A percentile compares a stretch with the other conserved stretches of the same genome.
These are phyloP conservation scores for Pseudococcus longispinus DNA, from an alignment of 2,888 invertebrate species.

Conservation along the genomic window DNA sequence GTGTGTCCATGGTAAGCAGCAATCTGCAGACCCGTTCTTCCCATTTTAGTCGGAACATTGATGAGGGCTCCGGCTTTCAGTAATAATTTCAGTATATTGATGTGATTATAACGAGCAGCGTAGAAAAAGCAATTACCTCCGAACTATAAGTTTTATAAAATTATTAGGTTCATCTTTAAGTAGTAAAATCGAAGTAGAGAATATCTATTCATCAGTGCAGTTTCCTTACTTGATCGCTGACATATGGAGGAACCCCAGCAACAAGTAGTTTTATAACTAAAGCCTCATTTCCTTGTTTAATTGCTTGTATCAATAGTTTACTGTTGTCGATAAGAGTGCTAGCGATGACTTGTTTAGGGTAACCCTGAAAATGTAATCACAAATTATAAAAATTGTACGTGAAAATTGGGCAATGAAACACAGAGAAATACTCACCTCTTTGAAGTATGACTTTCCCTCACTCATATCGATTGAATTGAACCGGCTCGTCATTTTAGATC, in stretches of 20 bases:
- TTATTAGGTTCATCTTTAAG: neutral
- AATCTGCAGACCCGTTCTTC: constrained; percentile 88
- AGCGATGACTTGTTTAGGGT: neutral
- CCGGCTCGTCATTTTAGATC: neutral
- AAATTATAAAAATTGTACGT: neutral
- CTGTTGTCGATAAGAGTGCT: neutral
- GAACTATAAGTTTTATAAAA: neutral
- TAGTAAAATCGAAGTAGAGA: too few relatives aligned
- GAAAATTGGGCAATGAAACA: too few relatives aligned
- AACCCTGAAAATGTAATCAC: neutral
- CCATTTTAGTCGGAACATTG: constrained; percentile 81
- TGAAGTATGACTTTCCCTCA: neutral
- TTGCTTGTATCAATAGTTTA: constrained; percentile 40
- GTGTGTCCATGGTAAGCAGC: constrained; percentile 85
- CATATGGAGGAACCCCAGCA: constrained; percentile 21
- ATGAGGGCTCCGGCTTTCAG: neutral
- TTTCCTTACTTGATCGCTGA: constrained; percentile 29
- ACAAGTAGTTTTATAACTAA: neutral
- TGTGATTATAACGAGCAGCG: constrained; percentile 40
- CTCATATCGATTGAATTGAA: neutral
- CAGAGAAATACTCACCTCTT: neutral
- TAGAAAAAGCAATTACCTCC: constrained; percentile 43
- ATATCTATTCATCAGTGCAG: too few relatives aligned
- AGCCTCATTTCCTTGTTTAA: constrained; percentile 38
- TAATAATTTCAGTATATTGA: constrained; percentile 25